Evolutionary conservation across 2,888 invertebrate genomes (phyloP).

Genomic region (Eristalinus aeneus): DNA sequence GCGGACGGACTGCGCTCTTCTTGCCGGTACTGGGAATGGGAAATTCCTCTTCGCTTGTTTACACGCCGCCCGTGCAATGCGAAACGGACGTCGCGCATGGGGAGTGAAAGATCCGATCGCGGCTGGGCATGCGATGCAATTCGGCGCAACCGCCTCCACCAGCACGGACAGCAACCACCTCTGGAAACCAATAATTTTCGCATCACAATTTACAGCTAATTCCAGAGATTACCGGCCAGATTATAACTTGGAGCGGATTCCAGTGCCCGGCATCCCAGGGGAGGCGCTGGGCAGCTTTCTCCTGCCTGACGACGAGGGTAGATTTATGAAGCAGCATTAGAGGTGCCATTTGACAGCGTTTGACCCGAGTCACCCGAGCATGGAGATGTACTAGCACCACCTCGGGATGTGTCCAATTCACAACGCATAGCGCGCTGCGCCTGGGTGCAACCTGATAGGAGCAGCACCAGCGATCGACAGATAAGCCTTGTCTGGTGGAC

Average conservation of each 20-base stretch:
- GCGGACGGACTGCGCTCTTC: conserved; percentile 11
- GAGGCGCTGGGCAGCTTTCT: conserved; percentile 43
- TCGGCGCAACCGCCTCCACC: conserved; percentile 27
- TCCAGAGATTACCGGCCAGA: conserved; percentile 75
- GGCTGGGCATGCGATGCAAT: conserved; percentile 60
- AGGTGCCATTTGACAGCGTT: conserved; percentile 72
- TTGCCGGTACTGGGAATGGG: conserved; percentile 10
- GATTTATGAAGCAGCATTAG: conserved; percentile 71
- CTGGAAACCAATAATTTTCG: conserved; percentile 76
- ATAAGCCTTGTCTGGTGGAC: conserved; percentile 62
- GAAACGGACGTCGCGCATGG: conserved; percentile 22
- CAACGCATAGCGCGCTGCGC: conserved; percentile 44
- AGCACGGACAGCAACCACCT: conserved; percentile 18
- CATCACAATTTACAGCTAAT: conserved; percentile 78
- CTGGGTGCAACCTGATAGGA: conserved; percentile 42
- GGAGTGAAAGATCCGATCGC: conserved; percentile 41
- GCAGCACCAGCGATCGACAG: conserved; percentile 61
- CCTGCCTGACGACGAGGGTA: conserved; percentile 32
- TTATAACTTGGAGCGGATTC: conserved; percentile 64
- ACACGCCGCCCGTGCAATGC: conserved; percentile 47
- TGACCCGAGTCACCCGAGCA: conserved; percentile 62
- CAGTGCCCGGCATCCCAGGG: conserved; percentile 32
- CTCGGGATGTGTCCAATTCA: conserved; percentile 48
- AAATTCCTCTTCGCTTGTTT: conserved; percentile 38
- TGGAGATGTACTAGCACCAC: conserved; percentile 23